Conservation (phyloP, 2,113 vertebrate genomes). For the Sapajus apella region DNA sequence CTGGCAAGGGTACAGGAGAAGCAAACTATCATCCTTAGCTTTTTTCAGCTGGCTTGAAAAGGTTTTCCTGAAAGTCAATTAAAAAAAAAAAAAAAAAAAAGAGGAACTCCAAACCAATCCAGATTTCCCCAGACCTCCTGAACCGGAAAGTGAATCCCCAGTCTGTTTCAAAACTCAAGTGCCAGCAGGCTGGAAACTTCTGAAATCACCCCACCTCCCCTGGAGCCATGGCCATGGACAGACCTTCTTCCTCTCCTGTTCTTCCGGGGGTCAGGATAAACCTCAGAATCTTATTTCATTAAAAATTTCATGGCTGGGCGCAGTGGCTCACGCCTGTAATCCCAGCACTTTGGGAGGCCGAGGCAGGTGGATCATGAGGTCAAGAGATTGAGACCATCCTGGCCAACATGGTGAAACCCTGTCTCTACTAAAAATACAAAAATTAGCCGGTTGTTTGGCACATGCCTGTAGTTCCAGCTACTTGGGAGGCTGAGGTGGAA, state of each 20-base stretch:
- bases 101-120: background rate
- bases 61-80: background rate
- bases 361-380: too few species aligned
- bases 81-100: background rate
- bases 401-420: too few species aligned
- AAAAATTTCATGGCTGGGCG: background rate
- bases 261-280: background rate
- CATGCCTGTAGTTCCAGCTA: too few species aligned
- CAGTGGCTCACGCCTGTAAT: too few species aligned
- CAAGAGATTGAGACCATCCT: too few species aligned
- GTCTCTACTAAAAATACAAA: too few species aligned
- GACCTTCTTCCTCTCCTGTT: background rate
- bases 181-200: conserved; percentile 30
- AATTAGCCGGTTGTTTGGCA: too few species aligned
- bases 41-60: background rate
- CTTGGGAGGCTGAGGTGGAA: too few species aligned
- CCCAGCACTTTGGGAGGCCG: too few species aligned
- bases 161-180: conserved; percentile 19
- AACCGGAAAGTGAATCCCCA: background rate
- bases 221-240: background rate
- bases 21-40: too few species aligned
- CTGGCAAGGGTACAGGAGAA: background rate
- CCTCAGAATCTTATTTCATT: background rate
- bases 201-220: background rate
- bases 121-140: background rate